Base-by-base conservation (phyloP, 2,797 vertebrate species). In the Sternotherus odoratus region DNA sequence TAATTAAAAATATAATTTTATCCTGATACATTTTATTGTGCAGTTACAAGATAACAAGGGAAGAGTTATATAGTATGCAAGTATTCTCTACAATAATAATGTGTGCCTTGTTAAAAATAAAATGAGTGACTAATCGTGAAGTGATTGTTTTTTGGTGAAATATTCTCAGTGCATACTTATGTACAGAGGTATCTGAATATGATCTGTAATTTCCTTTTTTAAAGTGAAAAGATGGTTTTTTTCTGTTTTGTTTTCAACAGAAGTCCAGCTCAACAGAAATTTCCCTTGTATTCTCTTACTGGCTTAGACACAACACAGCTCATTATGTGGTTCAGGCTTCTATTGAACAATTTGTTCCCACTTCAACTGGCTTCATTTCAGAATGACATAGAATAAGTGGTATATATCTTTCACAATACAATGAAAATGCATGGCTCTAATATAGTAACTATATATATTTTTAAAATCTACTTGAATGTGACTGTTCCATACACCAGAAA, bases 21-120 rank as follows among this genome's bases (percentile, higher is more conserved):
- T 95, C 84, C 39, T 93, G 66, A 85, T 96, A 92, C 54, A 96
- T 97, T 97, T 96, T 93, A 96, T 95, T 92, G 82, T 93, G 85
- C 46, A 89, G 81, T 91, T 97, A 90, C 51, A 96, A 97, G 69
- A 39, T 89, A 97, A 96, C 95, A 95, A 93, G 85, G 79, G 49
- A 94, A 95, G 79, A 91, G 48, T 51, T 94, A 94, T 88, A 89
- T 90, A 95, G 89, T 87, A 19, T 77, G 88, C 43, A 96, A 56
- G 74, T 95, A 87, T 75, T 78, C 85, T 90, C 77, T 92, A 88
- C 10, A 94, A 92, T 15, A 92, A 91, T 87, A 94, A 86, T 66
- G 17, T 50, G 84, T 56, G 5, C 85, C 84, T 90, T 81, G 69
- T 48, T 80, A 89, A 78, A 92, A 94, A 97, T 82, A 80, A 92